Base-by-base conservation (phyloP, 2,113 vertebrate genomes). In the Equus przewalskii region DNA sequence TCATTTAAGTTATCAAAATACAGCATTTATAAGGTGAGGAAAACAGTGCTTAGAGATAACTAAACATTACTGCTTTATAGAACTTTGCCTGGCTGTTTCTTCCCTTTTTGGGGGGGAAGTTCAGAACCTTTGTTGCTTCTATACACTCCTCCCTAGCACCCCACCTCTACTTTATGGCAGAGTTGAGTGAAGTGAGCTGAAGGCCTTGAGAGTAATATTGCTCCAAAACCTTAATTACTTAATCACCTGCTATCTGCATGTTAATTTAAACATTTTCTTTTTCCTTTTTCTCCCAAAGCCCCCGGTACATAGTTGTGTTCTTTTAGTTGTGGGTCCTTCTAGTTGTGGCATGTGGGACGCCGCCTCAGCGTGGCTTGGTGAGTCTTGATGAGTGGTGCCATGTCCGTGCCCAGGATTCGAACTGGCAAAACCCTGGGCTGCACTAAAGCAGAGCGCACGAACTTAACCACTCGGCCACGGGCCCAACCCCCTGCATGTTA, bases 191-290 rank as follows among this genome's bases (percentile, higher is more conserved):
- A 91, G 16, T 79, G 73, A 86, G 36, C 28, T 46, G 44, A 64
- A 86, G 41, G 33, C 21, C 62, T 86, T 79, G 24, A 75, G 46
- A 62, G 51, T 78, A 70, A 36, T 79, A 78, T 14, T 91, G 81
- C 76, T 92, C 46, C 36, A 49, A 51, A 92, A 92, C 7, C 30
- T 70, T 69, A 90, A 69, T 91, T 89, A 64, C 58, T 46, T 73
- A 60, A 72, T 92, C 22, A 75, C 46, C 49, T 73, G 44, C 21
- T 56, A 24, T 82, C 22, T 92, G 49, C 28, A 76, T 92, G 49
- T 88, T 92, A 89, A 67, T 89, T 89, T 93, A 76, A 41, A 41
- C 36, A 41, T 41, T 41, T 41, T 41, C 36, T 41, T 41, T 41
- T 41, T 41, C 36, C 36, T 41, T 41, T 41, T 41, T 41, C 36